Percentiles rank a stretch among this genome's conserved stretches.
These are phyloP conservation scores for Chrysomela aeneicollis DNA, from an alignment of 2,888 invertebrate species.

Conservation along the genomic window DNA sequence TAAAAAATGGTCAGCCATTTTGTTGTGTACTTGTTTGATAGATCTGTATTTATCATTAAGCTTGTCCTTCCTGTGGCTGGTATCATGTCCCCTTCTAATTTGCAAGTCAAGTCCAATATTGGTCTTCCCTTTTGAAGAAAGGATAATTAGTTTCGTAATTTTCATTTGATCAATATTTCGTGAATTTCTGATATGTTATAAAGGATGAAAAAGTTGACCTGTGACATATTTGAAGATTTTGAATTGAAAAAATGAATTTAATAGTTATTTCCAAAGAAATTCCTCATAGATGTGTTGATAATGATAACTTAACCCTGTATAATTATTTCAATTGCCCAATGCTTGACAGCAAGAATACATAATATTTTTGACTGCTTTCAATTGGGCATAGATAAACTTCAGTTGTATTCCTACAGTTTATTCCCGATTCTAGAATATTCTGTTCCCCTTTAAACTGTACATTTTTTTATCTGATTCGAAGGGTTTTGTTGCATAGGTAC, in stretches of 20 bases:
- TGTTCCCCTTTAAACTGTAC: slow-evolving; percentile 42
- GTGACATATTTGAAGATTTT: too few species aligned
- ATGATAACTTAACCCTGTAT: not conserved
- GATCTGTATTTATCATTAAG: too few species aligned
- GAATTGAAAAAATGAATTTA: too few species aligned
- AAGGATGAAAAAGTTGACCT: too few species aligned
- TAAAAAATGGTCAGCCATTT: slow-evolving; percentile 21
- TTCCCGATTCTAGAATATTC: slow-evolving; percentile 27
- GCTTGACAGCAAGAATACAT: slow-evolving; percentile 32
- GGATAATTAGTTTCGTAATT: not conserved
- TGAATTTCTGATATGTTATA: too few species aligned
- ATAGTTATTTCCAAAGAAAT: too few species aligned
- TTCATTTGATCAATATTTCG: not conserved
- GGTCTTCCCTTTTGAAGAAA: too few species aligned
- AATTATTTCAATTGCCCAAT: slow-evolving; percentile 27
- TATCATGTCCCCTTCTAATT: too few species aligned
- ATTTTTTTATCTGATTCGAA: slow-evolving; percentile 17
- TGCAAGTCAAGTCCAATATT: too few species aligned
- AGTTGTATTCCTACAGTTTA: slow-evolving; percentile 37
- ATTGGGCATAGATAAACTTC: slow-evolving; percentile 38
- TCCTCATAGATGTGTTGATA: too few species aligned
- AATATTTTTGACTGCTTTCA: slow-evolving; percentile 36
- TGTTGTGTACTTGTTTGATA: slow-evolving; percentile 15
- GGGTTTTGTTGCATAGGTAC: too few species aligned
- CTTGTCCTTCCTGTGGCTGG: slow-evolving; percentile 15